phyloP scores from a whole-genome alignment of 1,140 invertebrate genomes.

The Calephelis virginiensis region DNA sequence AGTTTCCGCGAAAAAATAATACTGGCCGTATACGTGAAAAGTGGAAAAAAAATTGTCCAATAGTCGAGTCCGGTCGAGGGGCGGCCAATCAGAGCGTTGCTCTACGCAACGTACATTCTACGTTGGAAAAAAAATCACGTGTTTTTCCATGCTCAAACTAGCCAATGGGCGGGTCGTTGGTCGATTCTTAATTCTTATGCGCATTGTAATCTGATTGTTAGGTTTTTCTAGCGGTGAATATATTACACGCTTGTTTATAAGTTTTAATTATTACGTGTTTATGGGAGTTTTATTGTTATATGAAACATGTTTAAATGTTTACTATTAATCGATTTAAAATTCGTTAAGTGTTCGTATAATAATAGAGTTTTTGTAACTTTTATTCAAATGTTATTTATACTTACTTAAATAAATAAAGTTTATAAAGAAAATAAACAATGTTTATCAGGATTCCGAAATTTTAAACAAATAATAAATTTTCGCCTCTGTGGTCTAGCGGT shows the following conservation, averaged over 20 bases:
- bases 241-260: slow-evolving; percentile 14
- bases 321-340: background rate
- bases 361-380: too few relatives aligned
- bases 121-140: slow-evolving; percentile 75
- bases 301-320: background rate
- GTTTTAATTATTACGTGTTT: slow-evolving; percentile 16
- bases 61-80: slow-evolving; percentile 39
- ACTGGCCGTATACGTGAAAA: slow-evolving; percentile 68
- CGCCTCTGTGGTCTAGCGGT: too few relatives aligned
- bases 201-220: slow-evolving; percentile 56
- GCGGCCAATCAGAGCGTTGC: slow-evolving; percentile 50
- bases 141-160: slow-evolving; percentile 66
- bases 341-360: too few relatives aligned
- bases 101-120: slow-evolving; percentile 64
- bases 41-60: slow-evolving; percentile 72
- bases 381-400: too few relatives aligned
- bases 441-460: too few relatives aligned
- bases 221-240: slow-evolving; percentile 35
- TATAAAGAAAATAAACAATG: too few relatives aligned
- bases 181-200: slow-evolving; percentile 49
- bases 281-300: background rate
- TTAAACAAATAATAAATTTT: too few relatives aligned
- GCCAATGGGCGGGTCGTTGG: slow-evolving; percentile 52
- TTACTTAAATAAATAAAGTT: too few relatives aligned
- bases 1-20: slow-evolving; percentile 68